Evolutionary conservation across 2,888 invertebrate species (phyloP), one percentile per base, ranked within the genome.

Genomic region (Hypomecis atomaria): DNA sequence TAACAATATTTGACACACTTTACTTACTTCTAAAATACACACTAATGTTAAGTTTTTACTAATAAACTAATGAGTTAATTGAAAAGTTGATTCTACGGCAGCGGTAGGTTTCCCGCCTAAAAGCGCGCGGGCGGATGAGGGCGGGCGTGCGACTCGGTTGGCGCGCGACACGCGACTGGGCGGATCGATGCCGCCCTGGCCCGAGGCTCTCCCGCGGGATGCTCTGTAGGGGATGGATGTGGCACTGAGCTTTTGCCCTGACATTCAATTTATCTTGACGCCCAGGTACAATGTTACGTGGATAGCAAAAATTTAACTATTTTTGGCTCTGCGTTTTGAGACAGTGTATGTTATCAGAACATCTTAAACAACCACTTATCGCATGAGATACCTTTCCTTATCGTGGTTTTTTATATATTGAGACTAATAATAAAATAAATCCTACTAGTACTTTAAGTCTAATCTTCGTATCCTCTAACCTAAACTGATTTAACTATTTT

Each of bases 181-280:
- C 59, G 59, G 63, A 63, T 86, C 87, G 87, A 88, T 86, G 82
- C 84, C 85, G 83, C 86, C 87, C 85, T 83, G 78, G 60, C 68
- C 74, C 75, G 74, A 76, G 74, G 76, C 73, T 77, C 74, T 90
- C 90, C 89, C 89, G 88, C 87, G 87, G 91, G 91, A 90, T 92
- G 91, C 90, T 89, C 88, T 88, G 82, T 73, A 69, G 67, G 64
- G 50, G 61, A 73, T 77, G 74, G 78, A 78, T 73, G 72, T 66
- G 78, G 67, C 69, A 67, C 53, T 62, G 36, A 44, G 54, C 48
- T 57, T 64, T 53, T 54, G 36, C 42, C 48, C 33, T 55, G 45
- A 55, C 50, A 54, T 60, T 49, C 63, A 52, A 67, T 64, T 64
- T 64, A 54, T 59, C 55, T 50, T 5, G 33, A 34, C 7, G 37